A percentile compares a stretch with the other conserved stretches of the same genome.
phyloP scores from a whole-genome alignment of 2,113 vertebrate genomes.

The Pyrgilauda ruficollis region DNA sequence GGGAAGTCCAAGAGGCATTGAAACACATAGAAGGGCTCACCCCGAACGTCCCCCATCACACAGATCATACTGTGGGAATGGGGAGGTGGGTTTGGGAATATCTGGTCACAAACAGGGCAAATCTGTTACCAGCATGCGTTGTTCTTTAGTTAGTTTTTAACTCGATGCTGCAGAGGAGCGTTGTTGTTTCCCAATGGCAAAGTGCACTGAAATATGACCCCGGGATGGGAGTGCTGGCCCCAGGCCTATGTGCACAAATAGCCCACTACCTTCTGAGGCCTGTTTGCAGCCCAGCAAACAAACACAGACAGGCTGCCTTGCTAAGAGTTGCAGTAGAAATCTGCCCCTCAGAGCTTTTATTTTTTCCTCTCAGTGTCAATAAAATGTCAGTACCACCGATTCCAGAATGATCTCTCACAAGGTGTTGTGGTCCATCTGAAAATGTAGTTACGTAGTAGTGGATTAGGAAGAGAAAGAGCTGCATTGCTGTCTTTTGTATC shows the following conservation, averaged over 20 bases:
- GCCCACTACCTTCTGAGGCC: slow-evolving; percentile 53
- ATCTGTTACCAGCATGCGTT: not conserved
- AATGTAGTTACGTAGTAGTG: not conserved
- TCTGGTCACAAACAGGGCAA: not conserved
- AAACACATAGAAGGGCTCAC: not conserved
- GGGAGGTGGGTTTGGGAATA: not conserved
- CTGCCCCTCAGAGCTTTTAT: not conserved
- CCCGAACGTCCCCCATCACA: not conserved
- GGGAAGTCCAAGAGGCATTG: not conserved
- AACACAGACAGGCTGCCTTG: slow-evolving; percentile 2
- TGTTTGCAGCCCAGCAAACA: slow-evolving; percentile 58
- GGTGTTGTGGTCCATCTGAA: not conserved
- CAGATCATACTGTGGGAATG: accelerated
- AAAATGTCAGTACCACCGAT: not conserved
- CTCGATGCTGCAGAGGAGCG: not conserved
- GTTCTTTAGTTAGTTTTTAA: slow-evolving; percentile 45
- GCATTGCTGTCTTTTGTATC: not conserved
- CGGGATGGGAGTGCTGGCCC: slow-evolving; percentile 52
- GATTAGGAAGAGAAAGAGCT: not conserved
- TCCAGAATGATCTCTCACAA: not conserved
- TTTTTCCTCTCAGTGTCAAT: not conserved
- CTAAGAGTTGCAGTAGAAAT: not conserved
- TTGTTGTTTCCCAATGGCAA: slow-evolving; percentile 46
- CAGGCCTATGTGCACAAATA: slow-evolving; percentile 64
- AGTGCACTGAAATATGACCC: slow-evolving; percentile 65